These are phyloP conservation scores for Eulemur rufifrons DNA, from an alignment of 2,113 vertebrate species.

Conservation along the genomic window DNA sequence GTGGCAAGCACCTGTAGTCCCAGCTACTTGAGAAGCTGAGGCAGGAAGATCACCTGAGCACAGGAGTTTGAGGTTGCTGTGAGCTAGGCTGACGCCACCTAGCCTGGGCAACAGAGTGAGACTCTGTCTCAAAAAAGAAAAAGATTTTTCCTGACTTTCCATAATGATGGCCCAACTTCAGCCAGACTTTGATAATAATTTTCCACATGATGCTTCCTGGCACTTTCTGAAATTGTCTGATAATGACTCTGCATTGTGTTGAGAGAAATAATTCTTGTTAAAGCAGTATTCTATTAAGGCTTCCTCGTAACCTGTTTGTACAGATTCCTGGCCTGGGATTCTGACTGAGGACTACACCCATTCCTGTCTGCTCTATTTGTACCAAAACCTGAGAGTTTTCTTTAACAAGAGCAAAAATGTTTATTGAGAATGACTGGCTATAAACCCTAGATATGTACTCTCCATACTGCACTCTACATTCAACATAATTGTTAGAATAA, in stretches of 20 bases:
- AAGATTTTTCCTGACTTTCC: neutral
- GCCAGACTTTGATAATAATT: neutral
- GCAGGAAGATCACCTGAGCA: too few species aligned
- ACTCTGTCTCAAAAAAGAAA: too few species aligned
- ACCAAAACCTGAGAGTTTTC: neutral
- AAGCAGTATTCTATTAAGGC: neutral
- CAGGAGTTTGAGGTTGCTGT: too few species aligned
- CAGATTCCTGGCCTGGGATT: neutral
- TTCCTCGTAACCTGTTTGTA: neutral
- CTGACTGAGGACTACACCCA: neutral
- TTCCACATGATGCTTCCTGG: neutral
- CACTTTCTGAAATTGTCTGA: neutral
- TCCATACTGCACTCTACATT: neutral
- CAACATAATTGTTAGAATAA: neutral
- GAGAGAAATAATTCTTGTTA: slow-evolving; percentile 2
- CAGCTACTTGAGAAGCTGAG: too few species aligned
- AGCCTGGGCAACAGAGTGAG: too few species aligned
- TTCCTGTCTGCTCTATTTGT: neutral
- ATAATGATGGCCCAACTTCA: neutral
- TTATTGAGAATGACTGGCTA: neutral
- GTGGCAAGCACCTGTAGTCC: too few species aligned
- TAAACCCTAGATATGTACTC: neutral
- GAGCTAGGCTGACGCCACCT: too few species aligned
- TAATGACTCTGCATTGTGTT: neutral
- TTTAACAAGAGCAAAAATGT: neutral